phyloP scores from a whole-genome alignment of 1,140 invertebrate species.

The Leptinotarsa undecemlineata region DNA sequence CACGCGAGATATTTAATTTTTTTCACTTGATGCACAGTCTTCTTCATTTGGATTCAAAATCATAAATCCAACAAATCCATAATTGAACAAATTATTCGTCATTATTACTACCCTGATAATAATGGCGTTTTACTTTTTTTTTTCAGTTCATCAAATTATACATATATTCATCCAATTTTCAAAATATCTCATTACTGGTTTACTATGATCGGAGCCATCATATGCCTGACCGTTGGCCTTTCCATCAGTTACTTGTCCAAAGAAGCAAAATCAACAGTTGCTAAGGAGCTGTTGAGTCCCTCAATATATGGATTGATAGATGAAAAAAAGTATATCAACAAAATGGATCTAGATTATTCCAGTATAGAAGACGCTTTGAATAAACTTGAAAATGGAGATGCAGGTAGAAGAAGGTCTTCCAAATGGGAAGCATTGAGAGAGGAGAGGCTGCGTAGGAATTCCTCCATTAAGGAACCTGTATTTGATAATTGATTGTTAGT shows the following conservation, averaged over 20 bases:
- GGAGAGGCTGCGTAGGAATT: conserved; percentile 39
- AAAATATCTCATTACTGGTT: conserved; percentile 50
- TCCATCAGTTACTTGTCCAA: conserved; percentile 48
- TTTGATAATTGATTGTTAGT: too few species aligned
- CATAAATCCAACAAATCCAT: too few species aligned
- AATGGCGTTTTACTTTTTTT: too few species aligned
- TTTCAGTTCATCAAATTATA: background rate
- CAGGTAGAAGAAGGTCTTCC: background rate
- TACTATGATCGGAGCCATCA: conserved; percentile 42
- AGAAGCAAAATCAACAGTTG: conserved; percentile 39
- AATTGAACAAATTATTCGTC: too few species aligned
- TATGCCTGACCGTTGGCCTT: conserved; percentile 43
- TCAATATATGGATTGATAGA: conserved; percentile 25
- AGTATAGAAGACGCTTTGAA: background rate
- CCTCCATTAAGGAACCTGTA: too few species aligned
- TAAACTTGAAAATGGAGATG: background rate
- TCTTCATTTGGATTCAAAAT: too few species aligned
- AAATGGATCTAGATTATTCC: conserved; percentile 8
- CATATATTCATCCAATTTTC: conserved; percentile 31
- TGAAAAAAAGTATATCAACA: conserved; percentile 16
- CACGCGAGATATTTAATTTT: too few species aligned
- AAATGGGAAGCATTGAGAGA: conserved; percentile 26
- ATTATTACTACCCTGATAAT: too few species aligned
- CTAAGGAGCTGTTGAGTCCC: conserved; percentile 45
- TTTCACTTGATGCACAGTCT: too few species aligned